Conservation (phyloP, 2,797 vertebrate species). For the Poeciliopsis turneri region DNA sequence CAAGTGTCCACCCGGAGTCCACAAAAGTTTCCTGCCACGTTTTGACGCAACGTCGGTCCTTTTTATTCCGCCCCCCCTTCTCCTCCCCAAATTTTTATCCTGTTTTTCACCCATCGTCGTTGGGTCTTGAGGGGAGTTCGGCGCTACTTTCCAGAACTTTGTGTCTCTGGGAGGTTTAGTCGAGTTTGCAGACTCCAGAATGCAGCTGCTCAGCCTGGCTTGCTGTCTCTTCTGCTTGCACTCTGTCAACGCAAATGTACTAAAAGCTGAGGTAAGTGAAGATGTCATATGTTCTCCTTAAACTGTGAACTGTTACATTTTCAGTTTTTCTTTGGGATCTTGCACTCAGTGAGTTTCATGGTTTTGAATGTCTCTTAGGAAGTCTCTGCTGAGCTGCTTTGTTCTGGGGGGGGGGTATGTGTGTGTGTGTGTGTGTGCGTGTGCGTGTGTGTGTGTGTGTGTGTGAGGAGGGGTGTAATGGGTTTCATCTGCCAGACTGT, state of each 20-base stretch:
- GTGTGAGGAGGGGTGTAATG: slow-evolving; percentile 44
- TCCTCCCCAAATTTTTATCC: not conserved
- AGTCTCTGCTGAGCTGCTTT: slow-evolving; percentile 72
- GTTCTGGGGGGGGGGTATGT: slow-evolving; percentile 52
- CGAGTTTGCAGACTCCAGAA: slow-evolving; percentile 54
- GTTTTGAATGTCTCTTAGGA: slow-evolving; percentile 10
- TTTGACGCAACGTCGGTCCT: slow-evolving; percentile 25
- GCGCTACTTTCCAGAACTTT: slow-evolving; percentile 7
- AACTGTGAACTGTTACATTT: not conserved
- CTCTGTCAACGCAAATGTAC: slow-evolving; percentile 67
- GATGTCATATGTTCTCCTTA: not conserved
- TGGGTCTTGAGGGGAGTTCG: slow-evolving; percentile 18
- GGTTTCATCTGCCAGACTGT: slow-evolving; percentile 65
- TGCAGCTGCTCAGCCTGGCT: slow-evolving; percentile 75
- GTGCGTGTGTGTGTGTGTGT: too few relatives aligned
- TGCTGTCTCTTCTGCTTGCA: slow-evolving; percentile 67
- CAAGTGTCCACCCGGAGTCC: slow-evolving; percentile 39
- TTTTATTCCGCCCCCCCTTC: not conserved
- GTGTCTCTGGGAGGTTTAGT: slow-evolving; percentile 13
- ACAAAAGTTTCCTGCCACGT: slow-evolving; percentile 32
- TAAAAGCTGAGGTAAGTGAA: slow-evolving; percentile 76
- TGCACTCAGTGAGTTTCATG: not conserved
- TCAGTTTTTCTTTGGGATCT: not conserved
- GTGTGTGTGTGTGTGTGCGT: too few relatives aligned
- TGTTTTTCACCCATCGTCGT: not conserved